Evolutionary conservation across 2,888 invertebrate genomes (phyloP), one percentile per base, ranked within the genome.

Genomic region (Fragum whitleyi): DNA sequence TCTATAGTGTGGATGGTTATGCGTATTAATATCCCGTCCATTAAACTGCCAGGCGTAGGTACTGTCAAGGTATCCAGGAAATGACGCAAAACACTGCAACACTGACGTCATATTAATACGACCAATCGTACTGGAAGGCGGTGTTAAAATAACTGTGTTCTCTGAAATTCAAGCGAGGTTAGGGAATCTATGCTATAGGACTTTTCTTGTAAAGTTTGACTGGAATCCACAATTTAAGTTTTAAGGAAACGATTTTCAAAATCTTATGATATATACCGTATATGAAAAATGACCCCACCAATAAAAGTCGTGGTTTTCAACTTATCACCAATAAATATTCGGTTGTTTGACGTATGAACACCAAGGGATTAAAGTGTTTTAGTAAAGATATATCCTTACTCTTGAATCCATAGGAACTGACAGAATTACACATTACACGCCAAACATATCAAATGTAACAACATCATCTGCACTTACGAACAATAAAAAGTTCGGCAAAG

Each of bases 1-100:
- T 36, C 47, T 23, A 69, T 85, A 92, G 57, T 91, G 83, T 6
- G 79, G 81, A 32, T 92, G 86, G 9, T 78, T 79, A 11, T 71
- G 55, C 0, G 89, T 76, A 53, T 90, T 72, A 16, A 92, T 86
- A 28, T 81, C 75, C 47, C 86, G 72, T 11, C 84, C 88, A 75
- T 93, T 92, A 76, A 92, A 91, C 47, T 77, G 88, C 93, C 93
- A 93, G 19, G 83, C 75, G 76, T 92, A 92, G 19, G 91, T 83
- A 57, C 88, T 78, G 77, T 93, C 92, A 1, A 90, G 74, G 2
- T 75, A 51, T 0, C 83, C 86, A 32, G 88, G 85, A 77, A 87
- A 88, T 6, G 92, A 88, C 1, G 91, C 92, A 23, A 89, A 86
- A 77, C 93, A 93, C 21, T 86, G 79, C 23, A 93, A 77, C 80